These are phyloP conservation scores for Sabellastarte sp. DNA, from an alignment of 2,888 invertebrate genomes.

Conservation along the genomic window DNA sequence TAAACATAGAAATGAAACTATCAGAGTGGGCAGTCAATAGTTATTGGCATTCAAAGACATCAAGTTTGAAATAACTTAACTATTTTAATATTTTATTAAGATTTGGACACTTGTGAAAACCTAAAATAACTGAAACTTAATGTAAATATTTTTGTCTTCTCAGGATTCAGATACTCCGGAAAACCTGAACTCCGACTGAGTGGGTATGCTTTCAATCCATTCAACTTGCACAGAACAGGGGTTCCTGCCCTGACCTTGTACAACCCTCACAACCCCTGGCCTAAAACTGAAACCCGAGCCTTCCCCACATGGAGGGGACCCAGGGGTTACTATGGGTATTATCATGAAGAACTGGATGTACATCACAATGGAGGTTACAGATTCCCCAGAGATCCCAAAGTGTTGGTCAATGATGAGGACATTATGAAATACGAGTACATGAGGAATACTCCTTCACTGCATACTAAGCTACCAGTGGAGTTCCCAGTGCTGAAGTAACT, in stretches of 20 bases:
- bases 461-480: conserved; percentile 29
- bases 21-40: too few relatives aligned
- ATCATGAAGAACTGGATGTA: conserved; percentile 38
- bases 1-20: too few relatives aligned
- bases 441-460: conserved; percentile 26
- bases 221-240: conserved; percentile 36
- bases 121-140: too few relatives aligned
- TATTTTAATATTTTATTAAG: too few relatives aligned
- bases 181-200: conserved; percentile 27
- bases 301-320: conserved; percentile 36
- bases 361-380: conserved; percentile 34
- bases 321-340: conserved; percentile 38
- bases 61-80: too few relatives aligned
- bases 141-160: too few relatives aligned
- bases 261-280: conserved; percentile 36
- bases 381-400: conserved; percentile 31
- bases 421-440: conserved; percentile 36
- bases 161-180: conserved; percentile 23
- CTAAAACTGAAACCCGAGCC: conserved; percentile 29
- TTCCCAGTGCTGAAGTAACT: conserved; percentile 29
- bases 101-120: too few relatives aligned
- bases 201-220: conserved; percentile 37
- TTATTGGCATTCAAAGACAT: too few relatives aligned
- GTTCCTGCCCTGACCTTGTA: conserved; percentile 32
- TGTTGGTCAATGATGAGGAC: conserved; percentile 34